phyloP scores from a whole-genome alignment of 2,113 vertebrate genomes.

The Rafetus swinhoei region DNA sequence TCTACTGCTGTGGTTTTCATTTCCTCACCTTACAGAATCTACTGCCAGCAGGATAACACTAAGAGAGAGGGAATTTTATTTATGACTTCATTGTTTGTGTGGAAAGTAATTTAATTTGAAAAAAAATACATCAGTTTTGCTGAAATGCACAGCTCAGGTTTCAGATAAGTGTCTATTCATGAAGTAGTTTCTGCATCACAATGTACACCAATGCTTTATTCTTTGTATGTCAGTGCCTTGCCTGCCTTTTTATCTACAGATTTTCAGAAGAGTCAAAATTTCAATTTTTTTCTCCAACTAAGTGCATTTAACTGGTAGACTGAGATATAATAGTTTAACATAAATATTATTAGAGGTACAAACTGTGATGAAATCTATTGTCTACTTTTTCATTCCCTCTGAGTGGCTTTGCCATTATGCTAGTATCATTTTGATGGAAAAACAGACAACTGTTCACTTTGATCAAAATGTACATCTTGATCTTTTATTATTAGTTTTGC shows the following conservation, averaged over 20 bases:
- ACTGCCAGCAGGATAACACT: not conserved
- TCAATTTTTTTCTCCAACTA: slow-evolving; percentile 15
- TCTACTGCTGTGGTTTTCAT: slow-evolving; percentile 4
- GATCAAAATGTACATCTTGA: not conserved
- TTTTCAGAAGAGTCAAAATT: not conserved
- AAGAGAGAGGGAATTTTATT: not conserved
- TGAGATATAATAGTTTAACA: slow-evolving; percentile 22
- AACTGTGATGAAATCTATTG: slow-evolving; percentile 14
- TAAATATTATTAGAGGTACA: not conserved
- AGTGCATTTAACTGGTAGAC: not conserved
- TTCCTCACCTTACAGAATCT: not conserved
- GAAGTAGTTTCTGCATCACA: not conserved
- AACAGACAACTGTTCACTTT: slow-evolving; percentile 5
- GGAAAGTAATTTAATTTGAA: slow-evolving; percentile 17
- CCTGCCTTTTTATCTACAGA: slow-evolving; percentile 5
- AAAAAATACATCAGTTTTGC: not conserved
- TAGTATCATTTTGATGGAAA: not conserved
- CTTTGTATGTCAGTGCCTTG: not conserved
- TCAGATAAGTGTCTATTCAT: not conserved
- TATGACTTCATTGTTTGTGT: not conserved
- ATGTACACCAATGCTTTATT: not conserved
- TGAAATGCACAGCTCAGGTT: not conserved
- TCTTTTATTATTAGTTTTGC: not conserved
- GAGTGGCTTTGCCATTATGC: not conserved
- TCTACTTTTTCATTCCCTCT: not conserved